A percentile compares a stretch with the other conserved stretches of the same genome.
Evolutionary conservation across 2,113 vertebrate species (phyloP).

Genomic region (Romanogobio albipinnatus): DNA sequence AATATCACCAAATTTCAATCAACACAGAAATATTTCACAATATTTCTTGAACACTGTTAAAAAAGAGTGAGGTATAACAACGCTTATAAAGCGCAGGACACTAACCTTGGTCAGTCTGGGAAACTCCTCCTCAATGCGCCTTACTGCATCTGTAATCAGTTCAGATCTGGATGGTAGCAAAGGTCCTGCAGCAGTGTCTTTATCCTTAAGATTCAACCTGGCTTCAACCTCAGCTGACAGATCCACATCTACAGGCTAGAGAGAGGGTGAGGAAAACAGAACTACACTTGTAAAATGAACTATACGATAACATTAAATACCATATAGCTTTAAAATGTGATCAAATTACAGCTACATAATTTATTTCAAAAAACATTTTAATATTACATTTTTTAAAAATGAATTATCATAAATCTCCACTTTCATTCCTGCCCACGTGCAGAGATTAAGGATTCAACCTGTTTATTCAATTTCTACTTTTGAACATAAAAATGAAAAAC

Average conservation of each 20-base stretch:
- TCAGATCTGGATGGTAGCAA: conserved; percentile 59
- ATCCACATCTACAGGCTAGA: conserved; percentile 74
- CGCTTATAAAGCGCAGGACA: not conserved
- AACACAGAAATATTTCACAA: not conserved
- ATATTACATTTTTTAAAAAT: no score
- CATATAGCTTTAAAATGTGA: no score
- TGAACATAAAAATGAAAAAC: no score
- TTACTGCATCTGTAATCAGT: conserved; percentile 59
- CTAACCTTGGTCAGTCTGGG: conserved; percentile 77
- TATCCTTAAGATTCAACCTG: conserved; percentile 80
- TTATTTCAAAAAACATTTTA: not conserved
- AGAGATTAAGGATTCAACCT: no score
- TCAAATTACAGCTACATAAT: no score
- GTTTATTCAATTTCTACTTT: no score
- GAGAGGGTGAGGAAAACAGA: not conserved
- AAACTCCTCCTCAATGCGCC: conserved; percentile 74
- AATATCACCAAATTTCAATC: not conserved
- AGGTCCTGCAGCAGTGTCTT: conserved; percentile 64
- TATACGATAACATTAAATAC: no score
- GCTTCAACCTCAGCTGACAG: conserved; percentile 85
- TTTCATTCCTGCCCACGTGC: no score
- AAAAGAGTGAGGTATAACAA: not conserved
- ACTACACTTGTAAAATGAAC: not conserved
- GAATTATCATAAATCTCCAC: not conserved
- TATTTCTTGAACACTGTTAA: not conserved